These are phyloP conservation scores for Corapipo altera DNA, from an alignment of 2,113 vertebrate species.

Conservation along the genomic window DNA sequence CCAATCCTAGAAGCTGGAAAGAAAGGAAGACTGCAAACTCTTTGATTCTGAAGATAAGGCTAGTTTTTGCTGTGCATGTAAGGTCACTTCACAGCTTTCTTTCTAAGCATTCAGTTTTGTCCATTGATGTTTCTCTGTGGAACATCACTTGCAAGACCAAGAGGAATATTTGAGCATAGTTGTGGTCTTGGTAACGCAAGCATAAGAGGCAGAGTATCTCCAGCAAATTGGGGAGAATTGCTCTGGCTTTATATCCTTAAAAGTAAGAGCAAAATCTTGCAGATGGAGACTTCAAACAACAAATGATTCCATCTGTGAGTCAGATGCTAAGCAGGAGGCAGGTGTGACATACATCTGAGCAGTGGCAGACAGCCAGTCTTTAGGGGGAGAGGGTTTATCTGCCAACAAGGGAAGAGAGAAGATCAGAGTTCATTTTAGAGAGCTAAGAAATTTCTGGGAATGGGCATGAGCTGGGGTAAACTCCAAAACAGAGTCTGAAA, in stretches of 20 bases:
- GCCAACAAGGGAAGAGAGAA: neutral
- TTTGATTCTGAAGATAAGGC: neutral
- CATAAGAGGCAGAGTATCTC: neutral
- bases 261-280: constrained; percentile 8
- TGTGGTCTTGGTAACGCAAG: neutral
- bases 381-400: neutral
- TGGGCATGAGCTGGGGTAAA: neutral
- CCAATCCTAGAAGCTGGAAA: neutral
- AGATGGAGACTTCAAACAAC: neutral
- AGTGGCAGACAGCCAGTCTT: constrained; percentile 11
- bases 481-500: neutral
- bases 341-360: constrained; percentile 31
- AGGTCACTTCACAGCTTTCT: neutral
- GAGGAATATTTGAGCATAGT: neutral
- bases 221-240: neutral
- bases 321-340: constrained; percentile 33
- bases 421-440: neutral
- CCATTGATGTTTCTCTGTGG: neutral
- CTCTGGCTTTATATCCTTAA: neutral
- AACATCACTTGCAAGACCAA: neutral
- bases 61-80: neutral
- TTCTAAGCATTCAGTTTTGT: neutral
- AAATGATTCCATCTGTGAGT: constrained; percentile 39
- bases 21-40: neutral
- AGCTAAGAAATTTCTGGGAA: neutral